A percentile compares a stretch with the other conserved stretches of the same genome.
These are phyloP conservation scores for Coccyzus lansbergi DNA, from an alignment of 2,797 vertebrate species.

Conservation along the genomic window DNA sequence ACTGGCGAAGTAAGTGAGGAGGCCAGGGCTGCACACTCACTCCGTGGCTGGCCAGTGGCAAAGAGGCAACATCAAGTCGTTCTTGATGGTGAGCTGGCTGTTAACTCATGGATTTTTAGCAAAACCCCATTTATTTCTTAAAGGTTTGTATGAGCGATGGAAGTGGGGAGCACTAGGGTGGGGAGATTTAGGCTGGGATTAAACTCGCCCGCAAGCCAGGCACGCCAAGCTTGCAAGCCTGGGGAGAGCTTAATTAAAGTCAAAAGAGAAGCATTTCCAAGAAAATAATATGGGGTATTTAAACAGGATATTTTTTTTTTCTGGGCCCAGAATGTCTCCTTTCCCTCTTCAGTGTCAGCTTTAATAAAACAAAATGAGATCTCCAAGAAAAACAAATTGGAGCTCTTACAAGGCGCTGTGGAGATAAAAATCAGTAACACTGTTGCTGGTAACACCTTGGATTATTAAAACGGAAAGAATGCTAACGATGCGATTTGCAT, in stretches of 20 bases:
- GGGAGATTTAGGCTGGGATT: slow-evolving; percentile 40
- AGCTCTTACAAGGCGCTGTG: slow-evolving; percentile 37
- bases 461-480: slow-evolving; percentile 68
- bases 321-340: slow-evolving; percentile 40
- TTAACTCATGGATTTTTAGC: slow-evolving; percentile 48
- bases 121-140: slow-evolving; percentile 54
- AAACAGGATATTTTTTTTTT: slow-evolving; percentile 27
- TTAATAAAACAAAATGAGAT: slow-evolving; percentile 52
- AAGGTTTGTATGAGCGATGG: slow-evolving; percentile 49
- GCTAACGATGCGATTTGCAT: slow-evolving; percentile 57
- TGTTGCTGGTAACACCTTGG: slow-evolving; percentile 71
- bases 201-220: slow-evolving; percentile 23
- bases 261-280: slow-evolving; percentile 39
- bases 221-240: background rate
- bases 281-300: slow-evolving; percentile 36
- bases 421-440: slow-evolving; percentile 63
- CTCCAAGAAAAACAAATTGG: slow-evolving; percentile 68
- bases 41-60: background rate
- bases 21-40: no score
- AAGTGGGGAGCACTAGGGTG: background rate
- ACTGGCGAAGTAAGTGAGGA: rapidly evolving
- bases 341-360: slow-evolving; percentile 27
- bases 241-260: slow-evolving; percentile 57
- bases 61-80: slow-evolving; percentile 34
- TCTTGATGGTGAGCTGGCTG: slow-evolving; percentile 48